These are phyloP conservation scores for Drosophila macrospina DNA, from an alignment of 2,888 invertebrate genomes.

Conservation along the genomic window DNA sequence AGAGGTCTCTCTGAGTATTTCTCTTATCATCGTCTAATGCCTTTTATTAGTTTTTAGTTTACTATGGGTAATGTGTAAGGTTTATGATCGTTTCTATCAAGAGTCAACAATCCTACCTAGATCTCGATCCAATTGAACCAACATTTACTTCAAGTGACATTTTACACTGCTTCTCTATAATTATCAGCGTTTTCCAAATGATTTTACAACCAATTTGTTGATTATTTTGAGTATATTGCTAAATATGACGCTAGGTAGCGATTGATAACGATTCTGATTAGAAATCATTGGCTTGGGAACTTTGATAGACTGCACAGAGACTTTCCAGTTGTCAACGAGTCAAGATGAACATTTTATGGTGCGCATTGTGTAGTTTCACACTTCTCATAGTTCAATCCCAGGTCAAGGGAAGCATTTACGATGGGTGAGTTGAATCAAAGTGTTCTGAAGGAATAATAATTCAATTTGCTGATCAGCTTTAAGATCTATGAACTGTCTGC, in stretches of 20 bases:
- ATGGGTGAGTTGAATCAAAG: constrained; percentile 46
- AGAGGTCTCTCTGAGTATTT: background rate
- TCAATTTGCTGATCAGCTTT: constrained; percentile 51
- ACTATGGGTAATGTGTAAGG: background rate
- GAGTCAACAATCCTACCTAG: background rate
- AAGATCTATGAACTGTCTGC: constrained; percentile 71
- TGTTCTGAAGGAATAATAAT: too few relatives aligned
- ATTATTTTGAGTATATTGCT: constrained; percentile 28
- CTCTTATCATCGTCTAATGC: background rate
- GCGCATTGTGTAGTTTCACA: constrained; percentile 5
- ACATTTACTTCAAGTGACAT: background rate
- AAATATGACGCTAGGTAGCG: constrained; percentile 4
- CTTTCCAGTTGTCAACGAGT: constrained; percentile 21
- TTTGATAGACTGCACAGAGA: constrained; percentile 22
- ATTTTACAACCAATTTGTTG: constrained; percentile 47
- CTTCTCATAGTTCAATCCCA: constrained; percentile 15
- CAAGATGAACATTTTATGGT: constrained; percentile 48
- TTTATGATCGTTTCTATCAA: constrained; percentile 1
- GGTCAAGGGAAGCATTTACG: constrained; percentile 39
- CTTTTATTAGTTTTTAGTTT: constrained; percentile 7
- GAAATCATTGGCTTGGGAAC: constrained; percentile 20
- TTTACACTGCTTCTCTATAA: background rate
- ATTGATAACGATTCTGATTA: constrained; percentile 30
- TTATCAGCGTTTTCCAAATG: constrained; percentile 13
- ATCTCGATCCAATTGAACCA: constrained; percentile 3